phyloP scores from a whole-genome alignment of 2,113 vertebrate species.

The Clarias magur region DNA sequence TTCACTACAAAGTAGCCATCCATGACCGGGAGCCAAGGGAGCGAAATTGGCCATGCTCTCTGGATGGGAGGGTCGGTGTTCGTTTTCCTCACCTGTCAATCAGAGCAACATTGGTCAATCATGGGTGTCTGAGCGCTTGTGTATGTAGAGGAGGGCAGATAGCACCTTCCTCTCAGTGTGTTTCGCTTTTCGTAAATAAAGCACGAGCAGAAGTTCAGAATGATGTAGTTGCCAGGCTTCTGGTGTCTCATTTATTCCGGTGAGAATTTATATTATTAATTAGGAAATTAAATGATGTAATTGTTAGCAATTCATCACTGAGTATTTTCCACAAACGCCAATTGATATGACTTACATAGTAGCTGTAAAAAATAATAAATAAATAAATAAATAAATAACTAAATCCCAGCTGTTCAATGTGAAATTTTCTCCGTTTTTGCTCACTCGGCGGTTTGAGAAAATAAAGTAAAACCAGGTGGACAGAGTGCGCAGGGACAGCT shows the following conservation, averaged over 20 bases:
- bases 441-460: slow-evolving; percentile 7
- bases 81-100: not conserved
- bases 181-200: not conserved
- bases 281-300: not conserved
- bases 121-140: not conserved
- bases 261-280: not conserved
- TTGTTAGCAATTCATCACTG: not conserved
- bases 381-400: not conserved
- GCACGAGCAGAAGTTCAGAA: not conserved
- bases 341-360: not conserved
- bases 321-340: not conserved
- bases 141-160: not conserved
- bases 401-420: not conserved
- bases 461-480: slow-evolving; percentile 28
- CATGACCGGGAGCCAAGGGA: not conserved
- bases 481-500: slow-evolving; percentile 57
- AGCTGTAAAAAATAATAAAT: not conserved
- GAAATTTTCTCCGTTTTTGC: not conserved
- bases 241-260: not conserved
- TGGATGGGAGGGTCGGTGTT: not conserved
- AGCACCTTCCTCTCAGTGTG: not conserved
- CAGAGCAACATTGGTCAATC: not conserved
- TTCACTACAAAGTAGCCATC: not conserved
- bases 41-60: not conserved
- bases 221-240: not conserved